A percentile compares a stretch with the other conserved stretches of the same genome.
Conservation (phyloP, 2,888 invertebrate genomes). For the Drosophila dives region DNA sequence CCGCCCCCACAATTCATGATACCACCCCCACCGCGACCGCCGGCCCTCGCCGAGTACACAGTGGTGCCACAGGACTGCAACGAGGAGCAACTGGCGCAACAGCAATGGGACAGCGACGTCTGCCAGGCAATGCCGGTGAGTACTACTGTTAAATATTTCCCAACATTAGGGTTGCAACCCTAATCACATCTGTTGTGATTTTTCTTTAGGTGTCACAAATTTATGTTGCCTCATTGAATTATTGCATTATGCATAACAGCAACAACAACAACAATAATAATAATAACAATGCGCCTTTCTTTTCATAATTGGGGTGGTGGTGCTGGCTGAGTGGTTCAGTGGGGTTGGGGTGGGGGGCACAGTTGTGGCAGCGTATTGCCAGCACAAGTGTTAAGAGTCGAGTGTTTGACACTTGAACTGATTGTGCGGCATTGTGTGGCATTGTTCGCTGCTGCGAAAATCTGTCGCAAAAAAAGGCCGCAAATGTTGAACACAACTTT, state of each 20-base stretch:
- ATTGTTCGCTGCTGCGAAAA: neutral
- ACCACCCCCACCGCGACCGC: slow-evolving; percentile 84
- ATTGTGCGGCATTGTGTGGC: slow-evolving; percentile 35
- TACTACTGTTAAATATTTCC: slow-evolving; percentile 20
- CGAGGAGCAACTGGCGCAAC: slow-evolving; percentile 81
- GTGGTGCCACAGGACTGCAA: slow-evolving; percentile 81
- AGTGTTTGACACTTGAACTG: slow-evolving; percentile 59
- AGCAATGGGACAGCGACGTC: slow-evolving; percentile 84
- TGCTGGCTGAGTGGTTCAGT: neutral
- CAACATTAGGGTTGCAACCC: slow-evolving; percentile 63
- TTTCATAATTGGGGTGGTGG: slow-evolving; percentile 31
- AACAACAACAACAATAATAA: slow-evolving; percentile 15
- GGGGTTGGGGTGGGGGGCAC: slow-evolving; percentile 12
- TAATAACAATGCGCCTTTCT: slow-evolving; percentile 46
- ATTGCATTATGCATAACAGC: slow-evolving; percentile 54
- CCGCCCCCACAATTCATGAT: slow-evolving; percentile 84
- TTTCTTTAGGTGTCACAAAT: slow-evolving; percentile 66
- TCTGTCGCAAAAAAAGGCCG: slow-evolving; percentile 10
- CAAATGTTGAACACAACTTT: slow-evolving; percentile 5
- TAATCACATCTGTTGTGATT: slow-evolving; percentile 66
- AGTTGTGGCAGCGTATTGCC: slow-evolving; percentile 30
- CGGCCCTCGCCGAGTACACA: slow-evolving; percentile 79
- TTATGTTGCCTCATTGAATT: slow-evolving; percentile 76
- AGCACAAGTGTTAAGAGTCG: slow-evolving; percentile 40
- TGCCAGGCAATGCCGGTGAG: slow-evolving; percentile 85